phyloP scores from a whole-genome alignment of 2,888 invertebrate genomes.

The Eumerus sabulonum region DNA sequence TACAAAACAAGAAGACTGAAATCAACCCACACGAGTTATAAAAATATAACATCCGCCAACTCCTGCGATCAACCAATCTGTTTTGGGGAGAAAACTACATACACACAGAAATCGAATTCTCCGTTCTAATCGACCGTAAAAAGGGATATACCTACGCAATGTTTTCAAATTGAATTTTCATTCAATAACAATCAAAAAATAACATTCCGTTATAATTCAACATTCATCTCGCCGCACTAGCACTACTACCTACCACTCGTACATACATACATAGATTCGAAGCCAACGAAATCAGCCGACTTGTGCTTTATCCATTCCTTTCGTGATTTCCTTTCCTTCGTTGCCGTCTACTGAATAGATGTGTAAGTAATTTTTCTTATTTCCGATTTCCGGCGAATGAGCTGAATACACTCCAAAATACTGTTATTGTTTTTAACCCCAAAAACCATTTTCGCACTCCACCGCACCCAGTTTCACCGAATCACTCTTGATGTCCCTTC shows the following conservation, averaged over 20 bases:
- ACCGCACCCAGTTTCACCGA: background rate
- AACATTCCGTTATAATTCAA: constrained; percentile 57
- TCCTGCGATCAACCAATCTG: no score
- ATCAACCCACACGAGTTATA: no score
- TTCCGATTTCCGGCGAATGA: constrained; percentile 2
- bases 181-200: constrained; percentile 66
- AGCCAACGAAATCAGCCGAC: constrained; percentile 30
- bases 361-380: constrained; percentile 49
- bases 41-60: no score
- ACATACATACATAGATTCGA: constrained; percentile 30
- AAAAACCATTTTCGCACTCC: constrained; percentile 32
- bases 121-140: constrained; percentile 61
- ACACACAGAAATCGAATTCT: constrained; percentile 43
- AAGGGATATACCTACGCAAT: constrained; percentile 45
- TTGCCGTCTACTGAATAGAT: constrained; percentile 34
- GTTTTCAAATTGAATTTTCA: constrained; percentile 65
- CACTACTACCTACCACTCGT: no score
- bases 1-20: no score
- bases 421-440: constrained; percentile 59
- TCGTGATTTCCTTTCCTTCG: constrained; percentile 22
- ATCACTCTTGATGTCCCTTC: constrained; percentile 17
- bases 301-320: constrained; percentile 28
- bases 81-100: background rate
- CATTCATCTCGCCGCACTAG: constrained; percentile 35
- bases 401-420: constrained; percentile 27